Evolutionary conservation across 1,140 invertebrate species (phyloP), one percentile per base, ranked within the genome.

Genomic region (Tenebrio molitor): DNA sequence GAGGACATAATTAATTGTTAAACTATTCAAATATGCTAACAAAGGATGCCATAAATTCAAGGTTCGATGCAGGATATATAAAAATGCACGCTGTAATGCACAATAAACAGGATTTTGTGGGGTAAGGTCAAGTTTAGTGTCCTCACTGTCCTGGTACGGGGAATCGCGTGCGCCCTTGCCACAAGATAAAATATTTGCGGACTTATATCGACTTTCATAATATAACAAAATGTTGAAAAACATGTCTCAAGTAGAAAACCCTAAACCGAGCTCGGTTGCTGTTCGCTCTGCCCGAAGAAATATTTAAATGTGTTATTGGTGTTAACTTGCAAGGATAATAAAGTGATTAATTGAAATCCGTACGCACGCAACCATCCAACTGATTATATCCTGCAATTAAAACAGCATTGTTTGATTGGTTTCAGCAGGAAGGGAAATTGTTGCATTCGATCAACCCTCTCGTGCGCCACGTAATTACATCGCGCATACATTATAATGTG

Each of bases 51-150:
- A 29, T 29, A 29, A 29, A 29, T 29, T 29, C 3, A 8, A 29
- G 8, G 3, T 29, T 29, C 25, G 8, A 29, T 29, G 8, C 25
- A 29, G 3, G 3, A 4, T 4, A 8, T n/a, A 53, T 23, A 23
- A 7, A 53, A 53, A 23, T 53, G 46, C n/a, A 23, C n/a, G 10
- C 29, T 53, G 8, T 25, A 23, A 12, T 25, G n/a, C 50, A 10
- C 23, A 29, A 64, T 53, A 42, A 46, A 42, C 8, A 33, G 33
- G 2, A 17, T 29, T 68, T 68, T 70, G 23, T 70, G 19, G 36
- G 19, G 68, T 63, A 75, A 75, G 74, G 74, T 75, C 74, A 75
- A 75, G 74, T 75, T 75, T 72, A 69, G 64, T 72, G 50, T 69
- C 74, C 65, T 75, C 63, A 50, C 34, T 72, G 64, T 69, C 74